Evolutionary conservation across 2,797 vertebrate species (phyloP), one percentile per base, ranked within the genome.

Genomic region (Sebastes vulpes): DNA sequence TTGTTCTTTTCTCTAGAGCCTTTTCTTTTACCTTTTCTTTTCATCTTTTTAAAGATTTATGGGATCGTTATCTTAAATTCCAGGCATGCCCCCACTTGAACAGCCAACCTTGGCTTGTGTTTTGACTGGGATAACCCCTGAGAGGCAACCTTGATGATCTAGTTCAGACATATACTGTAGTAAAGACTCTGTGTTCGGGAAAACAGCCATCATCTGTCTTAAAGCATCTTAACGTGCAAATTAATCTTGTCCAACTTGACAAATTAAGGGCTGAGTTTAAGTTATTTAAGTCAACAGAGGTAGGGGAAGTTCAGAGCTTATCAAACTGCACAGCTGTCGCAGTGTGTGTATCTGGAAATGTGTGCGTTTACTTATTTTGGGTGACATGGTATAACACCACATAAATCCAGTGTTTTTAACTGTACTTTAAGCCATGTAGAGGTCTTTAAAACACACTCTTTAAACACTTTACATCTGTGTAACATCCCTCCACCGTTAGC

Each of bases 1-100:
- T 85, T 83, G 65, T 65, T 83, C 76, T 78, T 63, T 42, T 58
- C 60, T 81, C 72, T 57, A 6, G 75, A 74, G 69, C 46, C 65
- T 71, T 87, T 87, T 89, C 66, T 86, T 89, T 73, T 73, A 70
- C 54, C 67, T 38, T 38, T 35, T 35, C 35, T 35, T 35, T 38
- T 38, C 35, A 38, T 38, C 35, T 38, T 38, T 38, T 38, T 72
- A 71, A 78, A 71, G 26, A 73, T 89, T 92, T 78, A 82, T 46
- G 65, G 79, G 88, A 94, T 92, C 57, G 31, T 68, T 82, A 88
- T 87, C 90, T 84, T 20, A 21, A 82, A 72, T 79, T 76, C 42
- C 48, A 21, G 73, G 64, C 93, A 89, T 78, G 94, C 66, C 82
- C 75, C 9, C 29, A 48, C 94, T 48, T 76, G 91, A 91, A 64